These are phyloP conservation scores for Siphamia tubifer DNA, from an alignment of 2,113 vertebrate genomes.

Conservation along the genomic window DNA sequence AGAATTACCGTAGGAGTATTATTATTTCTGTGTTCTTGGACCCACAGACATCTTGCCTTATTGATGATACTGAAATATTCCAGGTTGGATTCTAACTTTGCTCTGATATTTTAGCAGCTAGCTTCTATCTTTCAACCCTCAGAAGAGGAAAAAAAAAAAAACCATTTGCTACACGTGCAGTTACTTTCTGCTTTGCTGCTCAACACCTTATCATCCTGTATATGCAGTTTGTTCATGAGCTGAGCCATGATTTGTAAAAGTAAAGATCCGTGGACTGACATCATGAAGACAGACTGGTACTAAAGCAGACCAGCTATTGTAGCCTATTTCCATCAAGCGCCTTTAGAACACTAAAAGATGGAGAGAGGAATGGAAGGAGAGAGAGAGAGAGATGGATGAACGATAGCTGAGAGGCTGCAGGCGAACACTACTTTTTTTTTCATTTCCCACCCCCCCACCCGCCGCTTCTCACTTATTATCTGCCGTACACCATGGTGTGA, in stretches of 20 bases:
- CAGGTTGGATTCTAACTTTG: not conserved
- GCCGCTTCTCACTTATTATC: conserved; percentile 15
- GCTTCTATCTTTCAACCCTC: not conserved
- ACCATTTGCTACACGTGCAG: not conserved
- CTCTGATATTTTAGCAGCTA: not conserved
- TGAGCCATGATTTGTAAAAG: conserved; percentile 39
- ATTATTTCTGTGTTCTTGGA: not conserved
- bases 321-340: conserved; percentile 11
- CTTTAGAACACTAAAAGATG: conserved; percentile 1
- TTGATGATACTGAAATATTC: not conserved
- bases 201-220: not conserved
- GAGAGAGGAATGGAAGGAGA: not conserved
- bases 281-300: conserved; percentile 32
- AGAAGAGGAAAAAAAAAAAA: too few relatives aligned
- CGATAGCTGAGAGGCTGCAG: conserved; percentile 20
- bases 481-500: conserved; percentile 3
- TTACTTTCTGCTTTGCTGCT: not conserved
- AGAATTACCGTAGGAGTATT: too few relatives aligned
- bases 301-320: conserved; percentile 34
- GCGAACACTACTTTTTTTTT: not conserved
- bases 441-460: not conserved
- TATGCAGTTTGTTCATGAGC: conserved; percentile 25
- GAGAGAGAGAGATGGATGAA: not conserved
- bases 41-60: not conserved
- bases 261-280: conserved; percentile 36